Conservation (phyloP, 2,888 invertebrate species). For the Platycheirus albimanus region DNA sequence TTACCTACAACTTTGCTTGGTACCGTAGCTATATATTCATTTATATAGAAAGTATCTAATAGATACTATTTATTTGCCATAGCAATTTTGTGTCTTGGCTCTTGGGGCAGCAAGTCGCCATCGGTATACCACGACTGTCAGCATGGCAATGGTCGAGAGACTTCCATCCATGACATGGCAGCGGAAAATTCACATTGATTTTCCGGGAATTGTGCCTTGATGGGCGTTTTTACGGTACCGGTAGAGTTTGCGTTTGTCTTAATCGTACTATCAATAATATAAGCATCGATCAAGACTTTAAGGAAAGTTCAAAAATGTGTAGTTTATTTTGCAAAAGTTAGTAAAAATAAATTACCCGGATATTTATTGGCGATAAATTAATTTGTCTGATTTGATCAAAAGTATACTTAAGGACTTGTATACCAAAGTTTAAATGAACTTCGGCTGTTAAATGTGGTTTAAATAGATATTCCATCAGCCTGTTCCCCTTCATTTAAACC, state of each 20-base stretch:
- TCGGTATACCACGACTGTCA: constrained; percentile 25
- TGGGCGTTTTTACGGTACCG: constrained; percentile 31
- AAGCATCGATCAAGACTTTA: constrained; percentile 5
- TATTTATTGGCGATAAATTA: constrained; percentile 1
- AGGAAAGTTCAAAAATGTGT: neutral
- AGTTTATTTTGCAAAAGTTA: too few relatives aligned
- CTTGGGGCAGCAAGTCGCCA: constrained; percentile 8
- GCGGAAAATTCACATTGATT: constrained; percentile 66
- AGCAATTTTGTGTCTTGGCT: neutral
- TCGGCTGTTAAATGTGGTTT: neutral
- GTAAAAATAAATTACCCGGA: constrained; percentile 22
- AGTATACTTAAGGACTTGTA: neutral
- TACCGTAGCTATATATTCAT: constrained; percentile 20
- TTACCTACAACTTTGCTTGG: constrained; percentile 55
- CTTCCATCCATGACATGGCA: constrained; percentile 51
- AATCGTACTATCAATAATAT: constrained; percentile 14
- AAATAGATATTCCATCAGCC: too few relatives aligned
- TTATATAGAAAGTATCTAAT: too few relatives aligned
- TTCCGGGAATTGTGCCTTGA: constrained; percentile 69
- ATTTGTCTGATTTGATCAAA: constrained; percentile 1
- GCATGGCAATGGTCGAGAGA: constrained; percentile 44
- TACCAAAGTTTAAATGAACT: neutral
- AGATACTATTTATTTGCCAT: constrained; percentile 37
- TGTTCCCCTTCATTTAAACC: too few relatives aligned
- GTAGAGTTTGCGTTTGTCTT: constrained; percentile 7